These are phyloP conservation scores for Tipula helvola DNA, from an alignment of 2,888 invertebrate genomes.

Conservation along the genomic window DNA sequence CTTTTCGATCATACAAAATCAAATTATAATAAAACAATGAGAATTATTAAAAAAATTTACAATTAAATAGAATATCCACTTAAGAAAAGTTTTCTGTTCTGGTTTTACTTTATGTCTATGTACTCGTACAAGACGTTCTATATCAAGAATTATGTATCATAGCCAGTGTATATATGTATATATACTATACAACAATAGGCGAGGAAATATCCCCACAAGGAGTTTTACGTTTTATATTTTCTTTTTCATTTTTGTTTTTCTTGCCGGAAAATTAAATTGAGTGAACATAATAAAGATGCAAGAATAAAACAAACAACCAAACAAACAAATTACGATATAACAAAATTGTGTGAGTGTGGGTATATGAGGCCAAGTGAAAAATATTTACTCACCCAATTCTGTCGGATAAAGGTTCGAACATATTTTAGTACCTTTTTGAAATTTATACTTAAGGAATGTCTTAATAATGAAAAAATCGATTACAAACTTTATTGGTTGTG, in stretches of 20 bases:
- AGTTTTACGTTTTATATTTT: neutral
- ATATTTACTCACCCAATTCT: neutral
- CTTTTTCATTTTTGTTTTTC: neutral
- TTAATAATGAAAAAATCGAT: no score
- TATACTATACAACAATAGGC: neutral
- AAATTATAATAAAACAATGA: neutral
- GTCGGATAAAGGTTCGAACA: no score
- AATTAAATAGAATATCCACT: slow-evolving; percentile 4
- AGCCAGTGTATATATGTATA: neutral
- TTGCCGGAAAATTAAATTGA: neutral
- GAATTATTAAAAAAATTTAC: neutral
- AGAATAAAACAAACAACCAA: neutral
- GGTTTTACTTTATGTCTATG: neutral
- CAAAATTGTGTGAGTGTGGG: neutral
- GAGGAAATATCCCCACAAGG: neutral
- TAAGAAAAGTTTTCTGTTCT: neutral
- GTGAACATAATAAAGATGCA: neutral
- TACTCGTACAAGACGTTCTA: neutral
- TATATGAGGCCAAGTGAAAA: neutral
- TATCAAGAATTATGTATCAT: neutral
- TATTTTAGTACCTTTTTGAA: no score
- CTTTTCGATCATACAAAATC: neutral
- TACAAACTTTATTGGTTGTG: no score
- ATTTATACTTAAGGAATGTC: no score
- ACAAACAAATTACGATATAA: neutral